phyloP scores from a whole-genome alignment of 2,797 vertebrate genomes.

The Okamejei kenojei region DNA sequence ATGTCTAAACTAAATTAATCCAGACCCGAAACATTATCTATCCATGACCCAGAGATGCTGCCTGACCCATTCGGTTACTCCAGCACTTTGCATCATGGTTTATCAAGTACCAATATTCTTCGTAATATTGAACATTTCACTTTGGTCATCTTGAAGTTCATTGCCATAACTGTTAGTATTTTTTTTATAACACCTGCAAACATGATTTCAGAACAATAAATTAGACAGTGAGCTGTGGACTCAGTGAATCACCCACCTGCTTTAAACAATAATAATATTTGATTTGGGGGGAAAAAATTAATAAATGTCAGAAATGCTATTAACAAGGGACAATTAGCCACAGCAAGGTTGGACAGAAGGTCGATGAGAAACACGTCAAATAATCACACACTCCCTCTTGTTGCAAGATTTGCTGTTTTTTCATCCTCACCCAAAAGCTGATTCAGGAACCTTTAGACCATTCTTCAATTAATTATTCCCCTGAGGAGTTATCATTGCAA shows the following conservation, averaged over 20 bases:
- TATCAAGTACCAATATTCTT: neutral
- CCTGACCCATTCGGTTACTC: too few species aligned
- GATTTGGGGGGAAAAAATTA: neutral
- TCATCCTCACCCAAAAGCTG: neutral
- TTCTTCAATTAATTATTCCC: slow-evolving; percentile 25
- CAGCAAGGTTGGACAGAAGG: neutral
- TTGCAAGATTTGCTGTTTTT: neutral
- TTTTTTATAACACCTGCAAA: neutral
- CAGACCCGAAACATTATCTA: too few species aligned
- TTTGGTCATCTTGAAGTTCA: slow-evolving; percentile 2
- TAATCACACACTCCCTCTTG: neutral
- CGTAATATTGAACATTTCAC: neutral
- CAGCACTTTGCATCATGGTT: too few species aligned
- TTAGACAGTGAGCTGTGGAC: neutral
- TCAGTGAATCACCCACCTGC: neutral
- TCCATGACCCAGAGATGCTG: too few species aligned
- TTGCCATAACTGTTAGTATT: neutral
- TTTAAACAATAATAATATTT: slow-evolving; percentile 17
- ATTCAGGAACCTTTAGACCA: neutral
- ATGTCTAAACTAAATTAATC: too few species aligned
- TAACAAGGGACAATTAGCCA: slow-evolving; percentile 11
- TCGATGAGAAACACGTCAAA: neutral
- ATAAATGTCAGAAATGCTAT: neutral
- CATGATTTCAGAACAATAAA: neutral
- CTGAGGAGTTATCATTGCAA: slow-evolving; percentile 16